Percentiles rank a stretch among this genome's conserved stretches.
Conservation (phyloP, 2,888 invertebrate genomes). For the Lysandra coridon region DNA sequence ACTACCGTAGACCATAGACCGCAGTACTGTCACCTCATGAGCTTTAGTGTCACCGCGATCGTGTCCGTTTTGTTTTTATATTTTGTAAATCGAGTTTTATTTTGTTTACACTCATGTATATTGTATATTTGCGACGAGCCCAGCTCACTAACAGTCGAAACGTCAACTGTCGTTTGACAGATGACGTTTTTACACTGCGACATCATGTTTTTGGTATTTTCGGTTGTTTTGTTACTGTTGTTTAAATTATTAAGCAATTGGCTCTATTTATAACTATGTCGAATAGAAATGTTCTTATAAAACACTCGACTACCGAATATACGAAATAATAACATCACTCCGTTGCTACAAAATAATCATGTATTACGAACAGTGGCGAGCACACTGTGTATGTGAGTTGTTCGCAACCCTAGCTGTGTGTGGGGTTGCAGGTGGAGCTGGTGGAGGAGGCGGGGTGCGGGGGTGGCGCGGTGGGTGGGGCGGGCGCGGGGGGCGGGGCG, state of each 20-base stretch:
- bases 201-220: not conserved
- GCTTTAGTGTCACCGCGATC: not conserved
- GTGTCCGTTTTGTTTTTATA: slow-evolving; percentile 8
- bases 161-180: slow-evolving; percentile 8
- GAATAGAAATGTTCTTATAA: too few relatives aligned
- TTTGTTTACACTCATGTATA: not conserved
- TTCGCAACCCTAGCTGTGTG: not conserved
- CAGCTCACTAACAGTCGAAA: not conserved
- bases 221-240: too few relatives aligned
- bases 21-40: not conserved
- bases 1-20: slow-evolving; percentile 1
- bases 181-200: not conserved
- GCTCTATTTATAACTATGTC: too few relatives aligned
- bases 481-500: slow-evolving; percentile 70
- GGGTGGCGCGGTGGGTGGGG: slow-evolving; percentile 56
- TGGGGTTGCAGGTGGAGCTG: slow-evolving; percentile 40
- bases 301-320: too few relatives aligned
- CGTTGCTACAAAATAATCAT: not conserved
- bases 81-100: slow-evolving; percentile 7
- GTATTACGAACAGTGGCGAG: not conserved
- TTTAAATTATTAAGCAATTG: too few relatives aligned
- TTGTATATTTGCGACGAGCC: not conserved
- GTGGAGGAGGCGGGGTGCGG: slow-evolving; percentile 46
- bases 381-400: not conserved
- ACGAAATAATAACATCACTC: too few relatives aligned